Conservation (phyloP, 2,797 vertebrate species). For the Microhierax caerulescens region DNA sequence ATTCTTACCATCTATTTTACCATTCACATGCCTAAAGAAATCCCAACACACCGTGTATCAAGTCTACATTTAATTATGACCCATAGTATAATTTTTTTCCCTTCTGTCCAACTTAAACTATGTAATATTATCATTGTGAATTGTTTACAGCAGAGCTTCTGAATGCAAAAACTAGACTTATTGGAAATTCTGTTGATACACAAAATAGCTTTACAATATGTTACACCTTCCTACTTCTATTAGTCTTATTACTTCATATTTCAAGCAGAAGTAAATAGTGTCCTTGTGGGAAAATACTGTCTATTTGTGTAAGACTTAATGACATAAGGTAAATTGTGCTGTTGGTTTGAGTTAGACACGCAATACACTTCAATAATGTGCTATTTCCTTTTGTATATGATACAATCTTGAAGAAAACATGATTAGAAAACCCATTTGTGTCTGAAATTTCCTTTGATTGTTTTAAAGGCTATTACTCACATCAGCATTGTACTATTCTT, state of each 20-base stretch:
- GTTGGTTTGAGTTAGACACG: slow-evolving; percentile 12
- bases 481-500: not conserved
- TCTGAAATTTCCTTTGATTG: not conserved
- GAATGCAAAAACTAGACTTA: not conserved
- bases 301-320: slow-evolving; percentile 29
- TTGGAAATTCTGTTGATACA: not conserved
- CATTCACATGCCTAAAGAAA: not conserved
- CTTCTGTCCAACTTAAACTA: not conserved
- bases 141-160: not conserved
- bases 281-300: slow-evolving; percentile 22
- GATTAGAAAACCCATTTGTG: not conserved
- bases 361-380: not conserved
- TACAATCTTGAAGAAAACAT: slow-evolving; percentile 1
- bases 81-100: not conserved
- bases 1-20: not conserved
- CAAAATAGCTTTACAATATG: slow-evolving; percentile 1
- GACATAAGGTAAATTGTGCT: slow-evolving; percentile 18
- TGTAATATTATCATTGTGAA: not conserved
- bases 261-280: slow-evolving; percentile 53
- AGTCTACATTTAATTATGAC: not conserved
- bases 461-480: slow-evolving; percentile 20
- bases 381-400: not conserved
- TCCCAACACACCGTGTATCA: not conserved
- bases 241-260: slow-evolving; percentile 55
- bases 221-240: slow-evolving; percentile 7